phyloP scores from a whole-genome alignment of 2,888 invertebrate species.

The Chirona hameri region DNA sequence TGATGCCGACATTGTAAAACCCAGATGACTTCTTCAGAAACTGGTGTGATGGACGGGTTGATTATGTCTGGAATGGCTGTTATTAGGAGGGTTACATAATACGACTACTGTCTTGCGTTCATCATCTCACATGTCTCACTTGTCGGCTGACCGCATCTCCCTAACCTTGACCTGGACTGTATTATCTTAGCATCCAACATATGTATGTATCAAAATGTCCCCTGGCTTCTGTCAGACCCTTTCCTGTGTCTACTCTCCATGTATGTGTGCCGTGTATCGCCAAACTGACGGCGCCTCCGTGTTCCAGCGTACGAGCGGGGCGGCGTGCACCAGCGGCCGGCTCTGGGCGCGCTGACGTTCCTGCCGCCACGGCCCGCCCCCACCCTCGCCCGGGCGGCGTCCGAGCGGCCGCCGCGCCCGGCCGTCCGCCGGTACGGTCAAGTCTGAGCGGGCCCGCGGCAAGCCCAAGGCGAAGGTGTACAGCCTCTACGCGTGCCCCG shows the following conservation, averaged over 20 bases:
- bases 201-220: background rate
- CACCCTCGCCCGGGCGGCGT: background rate
- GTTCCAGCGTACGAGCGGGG: slow-evolving; percentile 31
- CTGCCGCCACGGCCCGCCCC: slow-evolving; percentile 12
- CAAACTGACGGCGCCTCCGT: background rate
- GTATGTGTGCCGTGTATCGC: background rate
- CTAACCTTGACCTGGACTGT: too few species aligned
- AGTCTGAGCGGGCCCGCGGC: background rate
- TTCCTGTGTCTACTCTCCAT: slow-evolving; percentile 35
- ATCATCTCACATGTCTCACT: too few species aligned
- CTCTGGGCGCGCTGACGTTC: slow-evolving; percentile 33
- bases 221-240: background rate
- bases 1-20: too few species aligned
- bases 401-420: background rate
- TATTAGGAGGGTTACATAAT: too few species aligned
- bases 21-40: too few species aligned
- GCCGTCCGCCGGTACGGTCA: background rate
- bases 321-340: slow-evolving; percentile 29
- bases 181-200: background rate
- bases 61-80: too few species aligned
- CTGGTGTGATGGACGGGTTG: too few species aligned
- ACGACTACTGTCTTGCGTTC: too few species aligned
- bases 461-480: slow-evolving; percentile 29
- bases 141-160: too few species aligned
- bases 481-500: slow-evolving; percentile 39